Conservation (phyloP, 2,888 invertebrate species). For the Heteromyza rotundicornis region DNA sequence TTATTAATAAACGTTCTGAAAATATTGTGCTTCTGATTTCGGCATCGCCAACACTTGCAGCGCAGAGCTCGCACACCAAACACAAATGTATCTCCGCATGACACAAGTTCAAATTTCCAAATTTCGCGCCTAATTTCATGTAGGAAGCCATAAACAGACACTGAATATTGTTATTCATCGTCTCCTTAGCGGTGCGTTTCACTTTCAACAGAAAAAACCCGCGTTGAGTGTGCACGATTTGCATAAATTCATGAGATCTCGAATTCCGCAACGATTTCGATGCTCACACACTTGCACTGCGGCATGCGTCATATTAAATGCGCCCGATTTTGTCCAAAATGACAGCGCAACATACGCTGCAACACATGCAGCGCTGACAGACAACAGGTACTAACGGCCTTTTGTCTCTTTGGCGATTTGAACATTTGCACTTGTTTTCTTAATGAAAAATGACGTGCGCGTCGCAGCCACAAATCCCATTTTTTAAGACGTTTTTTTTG, state of each 20-base stretch:
- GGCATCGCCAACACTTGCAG: background rate
- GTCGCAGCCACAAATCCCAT: too few species aligned
- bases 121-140: conserved; percentile 1
- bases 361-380: background rate
- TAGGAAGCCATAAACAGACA: background rate
- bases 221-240: too few species aligned
- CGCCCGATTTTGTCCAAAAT: background rate
- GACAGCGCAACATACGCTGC: background rate
- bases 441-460: background rate
- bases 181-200: background rate
- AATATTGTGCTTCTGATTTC: background rate
- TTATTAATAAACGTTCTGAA: background rate
- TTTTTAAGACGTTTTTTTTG: too few species aligned
- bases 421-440: background rate
- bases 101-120: background rate
- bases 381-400: background rate
- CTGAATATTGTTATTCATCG: background rate
- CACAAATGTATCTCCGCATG: too few species aligned
- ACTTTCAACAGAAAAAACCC: background rate
- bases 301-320: too few species aligned
- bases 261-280: too few species aligned
- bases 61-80: background rate
- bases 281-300: too few species aligned
- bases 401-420: background rate
- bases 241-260: too few species aligned